phyloP scores from a whole-genome alignment of 2,113 vertebrate species.

The Chionodraco myersi region DNA sequence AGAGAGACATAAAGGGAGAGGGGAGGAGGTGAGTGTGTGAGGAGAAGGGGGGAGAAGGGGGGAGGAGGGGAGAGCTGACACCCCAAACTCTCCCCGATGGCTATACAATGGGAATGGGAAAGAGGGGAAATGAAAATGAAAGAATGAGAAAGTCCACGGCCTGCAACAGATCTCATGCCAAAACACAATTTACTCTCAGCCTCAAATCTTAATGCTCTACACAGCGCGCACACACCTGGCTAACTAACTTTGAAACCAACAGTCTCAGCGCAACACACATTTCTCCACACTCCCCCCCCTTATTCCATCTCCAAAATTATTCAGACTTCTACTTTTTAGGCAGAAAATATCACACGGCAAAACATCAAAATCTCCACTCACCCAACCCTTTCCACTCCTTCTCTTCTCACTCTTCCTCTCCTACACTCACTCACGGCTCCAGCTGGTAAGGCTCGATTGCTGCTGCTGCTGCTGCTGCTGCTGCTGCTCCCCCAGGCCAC shows the following conservation, averaged over 20 bases:
- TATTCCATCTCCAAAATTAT: not conserved
- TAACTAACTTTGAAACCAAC: constrained; percentile 41
- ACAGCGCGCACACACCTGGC: constrained; percentile 46
- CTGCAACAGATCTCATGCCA: constrained; percentile 19
- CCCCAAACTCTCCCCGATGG: constrained; percentile 60
- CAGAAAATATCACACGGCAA: constrained; percentile 41
- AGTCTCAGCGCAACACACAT: constrained; percentile 25
- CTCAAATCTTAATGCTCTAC: constrained; percentile 17
- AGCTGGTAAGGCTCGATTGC: constrained; percentile 76
- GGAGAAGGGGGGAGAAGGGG: not conserved
- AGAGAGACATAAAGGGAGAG: constrained; percentile 23
- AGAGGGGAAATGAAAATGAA: not conserved
- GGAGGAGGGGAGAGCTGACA: constrained; percentile 35
- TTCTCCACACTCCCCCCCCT: not conserved
- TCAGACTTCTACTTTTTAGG: not conserved
- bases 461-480: constrained; percentile 12
- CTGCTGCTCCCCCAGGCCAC: constrained; percentile 61
- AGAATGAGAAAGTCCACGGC: constrained; percentile 6
- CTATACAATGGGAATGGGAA: constrained; percentile 74
- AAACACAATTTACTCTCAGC: constrained; percentile 9
- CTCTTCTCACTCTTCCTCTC: constrained; percentile 48
- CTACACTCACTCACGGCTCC: constrained; percentile 78
- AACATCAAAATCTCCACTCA: constrained; percentile 65
- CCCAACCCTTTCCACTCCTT: constrained; percentile 78
- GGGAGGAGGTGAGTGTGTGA: not conserved